These are phyloP conservation scores for Heterocephalus glaber DNA, from an alignment of 2,113 vertebrate species.

Conservation along the genomic window DNA sequence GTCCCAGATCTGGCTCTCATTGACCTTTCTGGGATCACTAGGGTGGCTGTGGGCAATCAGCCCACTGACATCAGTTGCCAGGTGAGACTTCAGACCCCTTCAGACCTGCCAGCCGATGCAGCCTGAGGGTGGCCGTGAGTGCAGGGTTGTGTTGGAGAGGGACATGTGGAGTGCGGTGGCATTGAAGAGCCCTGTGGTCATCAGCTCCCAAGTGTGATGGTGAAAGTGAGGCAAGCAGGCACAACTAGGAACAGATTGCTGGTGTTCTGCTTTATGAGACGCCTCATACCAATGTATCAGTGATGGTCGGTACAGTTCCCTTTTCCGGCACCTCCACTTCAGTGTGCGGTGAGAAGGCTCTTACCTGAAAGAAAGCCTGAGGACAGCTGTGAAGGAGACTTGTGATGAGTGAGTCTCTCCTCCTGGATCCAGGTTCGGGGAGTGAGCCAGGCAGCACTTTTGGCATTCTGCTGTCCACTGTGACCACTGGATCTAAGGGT, in stretches of 20 bases:
- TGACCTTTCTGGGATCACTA: conserved; percentile 94
- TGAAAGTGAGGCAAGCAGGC: neutral
- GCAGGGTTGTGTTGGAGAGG: neutral
- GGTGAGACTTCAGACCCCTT: conserved; percentile 80
- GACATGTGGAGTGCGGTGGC: fast-evolving
- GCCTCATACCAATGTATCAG: neutral
- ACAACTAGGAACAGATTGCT: neutral
- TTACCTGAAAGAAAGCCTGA: neutral
- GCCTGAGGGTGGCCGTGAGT: too few species aligned
- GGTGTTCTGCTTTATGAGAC: neutral
- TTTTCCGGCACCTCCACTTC: neutral
- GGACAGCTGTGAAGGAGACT: neutral
- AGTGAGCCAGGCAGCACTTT: neutral
- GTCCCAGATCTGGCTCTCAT: conserved; percentile 95
- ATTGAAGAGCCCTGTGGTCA: neutral
- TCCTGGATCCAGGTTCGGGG: too few species aligned
- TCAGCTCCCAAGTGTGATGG: neutral
- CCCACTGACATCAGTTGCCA: conserved; percentile 89
- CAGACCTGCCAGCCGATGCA: neutral
- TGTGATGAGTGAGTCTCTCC: too few species aligned
- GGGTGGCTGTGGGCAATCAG: conserved; percentile 91
- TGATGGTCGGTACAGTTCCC: neutral
- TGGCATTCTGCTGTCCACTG: neutral
- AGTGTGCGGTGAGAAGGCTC: neutral
- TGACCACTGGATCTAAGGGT: neutral